Percentiles rank a stretch among this genome's conserved stretches.
Conservation (phyloP, 2,888 invertebrate genomes). For the Tenodera sinensis region DNA sequence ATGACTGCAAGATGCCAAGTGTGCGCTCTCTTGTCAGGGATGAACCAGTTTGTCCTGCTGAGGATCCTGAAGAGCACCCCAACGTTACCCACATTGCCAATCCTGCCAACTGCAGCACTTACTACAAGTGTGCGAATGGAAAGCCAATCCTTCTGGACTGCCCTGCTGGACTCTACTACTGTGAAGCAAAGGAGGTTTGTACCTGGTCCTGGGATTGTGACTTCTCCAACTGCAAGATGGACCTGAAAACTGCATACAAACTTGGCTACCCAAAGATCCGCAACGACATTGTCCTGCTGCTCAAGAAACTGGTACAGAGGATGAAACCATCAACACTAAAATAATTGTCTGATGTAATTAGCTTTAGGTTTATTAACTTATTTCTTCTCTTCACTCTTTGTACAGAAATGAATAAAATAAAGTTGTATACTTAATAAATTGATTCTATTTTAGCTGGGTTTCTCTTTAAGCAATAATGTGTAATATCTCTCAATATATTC, state of each 20-base stretch:
- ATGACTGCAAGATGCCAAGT: not conserved
- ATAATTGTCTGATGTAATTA: not conserved
- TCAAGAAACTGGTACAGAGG: not conserved
- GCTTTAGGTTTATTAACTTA: not conserved
- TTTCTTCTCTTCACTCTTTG: not conserved
- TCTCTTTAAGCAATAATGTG: too few species aligned
- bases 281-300: not conserved
- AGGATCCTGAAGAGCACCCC: not conserved
- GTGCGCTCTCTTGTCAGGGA: not conserved
- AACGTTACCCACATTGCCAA: constrained; percentile 38
- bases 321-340: not conserved
- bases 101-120: constrained; percentile 45
- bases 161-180: constrained; percentile 35
- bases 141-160: constrained; percentile 49
- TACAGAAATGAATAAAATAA: not conserved
- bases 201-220: not conserved
- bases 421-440: too few species aligned
- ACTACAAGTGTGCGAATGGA: constrained; percentile 51
- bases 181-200: not conserved
- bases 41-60: not conserved
- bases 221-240: not conserved
- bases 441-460: too few species aligned
- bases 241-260: not conserved
- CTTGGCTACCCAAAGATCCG: not conserved
- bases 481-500: too few species aligned